Percentiles rank a stretch among this genome's conserved stretches.
Conservation (phyloP, 2,888 invertebrate species). For the Acrocyrtus sp. region DNA sequence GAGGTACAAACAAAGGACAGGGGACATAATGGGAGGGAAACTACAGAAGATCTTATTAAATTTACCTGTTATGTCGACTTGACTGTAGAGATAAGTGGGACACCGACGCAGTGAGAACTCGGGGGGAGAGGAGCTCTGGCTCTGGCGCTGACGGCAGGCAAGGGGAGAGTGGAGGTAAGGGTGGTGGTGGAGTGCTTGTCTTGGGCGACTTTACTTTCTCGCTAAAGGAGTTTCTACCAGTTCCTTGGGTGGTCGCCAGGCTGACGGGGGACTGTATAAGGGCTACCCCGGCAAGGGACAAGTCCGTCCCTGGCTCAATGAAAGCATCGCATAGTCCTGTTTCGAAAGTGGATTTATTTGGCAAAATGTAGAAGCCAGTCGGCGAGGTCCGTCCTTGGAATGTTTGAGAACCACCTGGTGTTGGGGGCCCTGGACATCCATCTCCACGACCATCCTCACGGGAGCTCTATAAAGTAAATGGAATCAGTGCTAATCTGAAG, state of each 20-base stretch:
- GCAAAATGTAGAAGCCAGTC: constrained; percentile 30
- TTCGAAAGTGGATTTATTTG: too few species aligned
- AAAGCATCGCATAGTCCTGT: too few species aligned
- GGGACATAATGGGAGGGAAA: neutral
- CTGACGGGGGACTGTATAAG: constrained; percentile 41
- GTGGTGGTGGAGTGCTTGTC: constrained; percentile 57
- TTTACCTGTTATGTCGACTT: constrained; percentile 63
- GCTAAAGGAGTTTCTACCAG: constrained; percentile 33
- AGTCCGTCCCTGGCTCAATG: constrained; percentile 43
- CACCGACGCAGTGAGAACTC: constrained; percentile 62
- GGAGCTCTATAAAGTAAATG: constrained; percentile 60
- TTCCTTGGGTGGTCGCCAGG: constrained; percentile 48
- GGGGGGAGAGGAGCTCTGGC: constrained; percentile 61
- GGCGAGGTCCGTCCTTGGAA: constrained; percentile 50
- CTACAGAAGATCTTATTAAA: neutral
- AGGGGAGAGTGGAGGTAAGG: constrained; percentile 59
- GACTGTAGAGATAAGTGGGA: constrained; percentile 64
- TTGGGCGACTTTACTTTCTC: constrained; percentile 57
- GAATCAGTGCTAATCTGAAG: constrained; percentile 39
- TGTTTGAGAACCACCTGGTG: constrained; percentile 32
- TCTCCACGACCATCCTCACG: constrained; percentile 64
- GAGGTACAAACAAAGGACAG: too few species aligned
- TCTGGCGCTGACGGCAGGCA: constrained; percentile 60
- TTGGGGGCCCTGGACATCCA: constrained; percentile 62
- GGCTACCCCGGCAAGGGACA: constrained; percentile 33